A percentile compares a stretch with the other conserved stretches of the same genome.
Evolutionary conservation across 2,797 vertebrate genomes (phyloP).

Genomic region (Neoniphon sammara): DNA sequence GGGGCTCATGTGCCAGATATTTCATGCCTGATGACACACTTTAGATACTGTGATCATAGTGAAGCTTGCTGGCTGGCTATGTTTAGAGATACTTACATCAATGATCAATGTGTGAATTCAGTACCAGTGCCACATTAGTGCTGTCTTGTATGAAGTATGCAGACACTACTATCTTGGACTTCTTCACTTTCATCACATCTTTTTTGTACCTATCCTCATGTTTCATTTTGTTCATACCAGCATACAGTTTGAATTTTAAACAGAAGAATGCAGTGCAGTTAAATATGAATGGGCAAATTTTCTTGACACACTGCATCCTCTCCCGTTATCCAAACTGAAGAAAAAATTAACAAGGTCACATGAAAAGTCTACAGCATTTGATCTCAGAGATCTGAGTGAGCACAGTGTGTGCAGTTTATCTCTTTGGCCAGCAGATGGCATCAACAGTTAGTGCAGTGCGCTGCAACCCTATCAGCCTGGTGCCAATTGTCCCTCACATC

Average conservation of each 20-base stretch:
- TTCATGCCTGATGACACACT: conserved; percentile 54
- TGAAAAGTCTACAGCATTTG: conserved; percentile 12
- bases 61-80: conserved; percentile 14
- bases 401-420: conserved; percentile 57
- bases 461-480: conserved; percentile 22
- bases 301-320: not conserved
- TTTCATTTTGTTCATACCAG: conserved; percentile 11
- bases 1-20: conserved; percentile 55
- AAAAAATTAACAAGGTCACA: not conserved
- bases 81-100: not conserved
- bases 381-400: conserved; percentile 28
- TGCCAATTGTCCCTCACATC: conserved; percentile 19
- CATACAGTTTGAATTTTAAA: not conserved
- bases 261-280: not conserved
- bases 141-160: not conserved
- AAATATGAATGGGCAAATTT: not conserved
- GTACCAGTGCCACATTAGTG: not conserved
- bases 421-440: conserved; percentile 81
- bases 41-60: conserved; percentile 25
- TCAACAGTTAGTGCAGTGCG: conserved; percentile 68
- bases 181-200: not conserved
- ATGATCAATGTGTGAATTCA: not conserved
- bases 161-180: conserved; percentile 10
- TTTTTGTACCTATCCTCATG: conserved; percentile 12
- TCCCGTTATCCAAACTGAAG: not conserved